Percentiles rank a stretch among this genome's conserved stretches.
Evolutionary conservation across 2,888 invertebrate genomes (phyloP).

Genomic region (Diarsia rubi): DNA sequence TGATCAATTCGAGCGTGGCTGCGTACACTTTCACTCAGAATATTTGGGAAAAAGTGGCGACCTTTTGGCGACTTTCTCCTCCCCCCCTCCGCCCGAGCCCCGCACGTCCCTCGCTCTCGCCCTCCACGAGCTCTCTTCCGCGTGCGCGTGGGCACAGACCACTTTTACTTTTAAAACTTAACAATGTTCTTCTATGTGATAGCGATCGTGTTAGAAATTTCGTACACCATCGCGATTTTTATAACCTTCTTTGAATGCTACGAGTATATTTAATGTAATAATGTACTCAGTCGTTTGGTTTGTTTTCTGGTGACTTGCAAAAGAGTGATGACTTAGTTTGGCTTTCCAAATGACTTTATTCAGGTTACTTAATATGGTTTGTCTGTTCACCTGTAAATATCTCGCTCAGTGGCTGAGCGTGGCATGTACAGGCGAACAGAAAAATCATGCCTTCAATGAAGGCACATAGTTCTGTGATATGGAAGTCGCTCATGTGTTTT

Average conservation of each 20-base stretch:
- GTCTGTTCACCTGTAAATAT: neutral
- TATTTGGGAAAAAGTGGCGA: constrained; percentile 91
- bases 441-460: neutral
- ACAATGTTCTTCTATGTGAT: constrained; percentile 67
- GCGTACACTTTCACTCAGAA: constrained; percentile 88
- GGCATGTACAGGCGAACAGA: too few relatives aligned
- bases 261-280: neutral
- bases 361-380: neutral
- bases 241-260: neutral
- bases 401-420: neutral
- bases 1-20: constrained; percentile 82
- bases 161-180: constrained; percentile 88
- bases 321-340: neutral
- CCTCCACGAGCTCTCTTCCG: constrained; percentile 83
- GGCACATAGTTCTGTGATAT: neutral
- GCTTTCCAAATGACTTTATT: constrained; percentile 2
- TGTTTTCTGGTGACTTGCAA: neutral
- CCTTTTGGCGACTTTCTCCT: constrained; percentile 89
- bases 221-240: constrained; percentile 14
- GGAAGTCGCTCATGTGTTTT: neutral
- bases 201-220: constrained; percentile 27
- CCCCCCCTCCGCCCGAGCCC: constrained; percentile 66
- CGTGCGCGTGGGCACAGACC: constrained; percentile 78
- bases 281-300: neutral
- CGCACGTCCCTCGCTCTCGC: constrained; percentile 62